Conservation (phyloP, 2,888 invertebrate genomes). For the Synanthedon myopaeformis region DNA sequence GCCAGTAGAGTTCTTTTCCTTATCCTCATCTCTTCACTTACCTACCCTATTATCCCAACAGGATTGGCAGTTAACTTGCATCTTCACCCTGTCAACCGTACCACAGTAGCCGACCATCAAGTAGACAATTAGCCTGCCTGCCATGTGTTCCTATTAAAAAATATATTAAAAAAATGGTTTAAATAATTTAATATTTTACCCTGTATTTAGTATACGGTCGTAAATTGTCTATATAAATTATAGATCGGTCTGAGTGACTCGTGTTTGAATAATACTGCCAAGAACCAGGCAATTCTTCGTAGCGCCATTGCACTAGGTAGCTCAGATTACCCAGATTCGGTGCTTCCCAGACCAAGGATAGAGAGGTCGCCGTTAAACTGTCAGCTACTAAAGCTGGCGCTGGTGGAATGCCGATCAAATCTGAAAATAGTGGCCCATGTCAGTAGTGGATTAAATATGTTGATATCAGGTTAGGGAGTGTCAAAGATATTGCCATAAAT, state of each 20-base stretch:
- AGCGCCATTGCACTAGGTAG: slow-evolving; percentile 81
- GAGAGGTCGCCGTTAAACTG: slow-evolving; percentile 79
- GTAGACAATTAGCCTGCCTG: too few relatives aligned
- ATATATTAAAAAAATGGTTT: too few relatives aligned
- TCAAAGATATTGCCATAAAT: too few relatives aligned
- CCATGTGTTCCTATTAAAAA: too few relatives aligned
- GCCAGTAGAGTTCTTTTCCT: too few relatives aligned
- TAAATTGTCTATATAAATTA: slow-evolving; percentile 80
- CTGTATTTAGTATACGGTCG: slow-evolving; percentile 91
- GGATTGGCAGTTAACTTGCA: too few relatives aligned
- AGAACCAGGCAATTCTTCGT: slow-evolving; percentile 75
- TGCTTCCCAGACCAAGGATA: slow-evolving; percentile 85
- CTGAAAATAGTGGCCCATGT: slow-evolving; percentile 28
- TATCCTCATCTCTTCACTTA: too few relatives aligned
- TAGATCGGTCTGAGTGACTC: slow-evolving; percentile 74
- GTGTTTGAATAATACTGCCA: slow-evolving; percentile 88
- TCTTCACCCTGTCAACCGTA: too few relatives aligned
- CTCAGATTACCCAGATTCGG: slow-evolving; percentile 66
- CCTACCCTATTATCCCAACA: too few relatives aligned
- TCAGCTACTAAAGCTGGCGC: slow-evolving; percentile 84
- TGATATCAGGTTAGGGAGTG: too few relatives aligned
- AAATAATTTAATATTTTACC: slow-evolving; percentile 56
- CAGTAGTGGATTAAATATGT: too few relatives aligned
- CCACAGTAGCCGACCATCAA: too few relatives aligned
- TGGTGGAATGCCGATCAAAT: slow-evolving; percentile 76